Percentiles rank a stretch among this genome's conserved stretches.
Conservation (phyloP, 1,140 invertebrate species). For the Rhagoletis zephyria region DNA sequence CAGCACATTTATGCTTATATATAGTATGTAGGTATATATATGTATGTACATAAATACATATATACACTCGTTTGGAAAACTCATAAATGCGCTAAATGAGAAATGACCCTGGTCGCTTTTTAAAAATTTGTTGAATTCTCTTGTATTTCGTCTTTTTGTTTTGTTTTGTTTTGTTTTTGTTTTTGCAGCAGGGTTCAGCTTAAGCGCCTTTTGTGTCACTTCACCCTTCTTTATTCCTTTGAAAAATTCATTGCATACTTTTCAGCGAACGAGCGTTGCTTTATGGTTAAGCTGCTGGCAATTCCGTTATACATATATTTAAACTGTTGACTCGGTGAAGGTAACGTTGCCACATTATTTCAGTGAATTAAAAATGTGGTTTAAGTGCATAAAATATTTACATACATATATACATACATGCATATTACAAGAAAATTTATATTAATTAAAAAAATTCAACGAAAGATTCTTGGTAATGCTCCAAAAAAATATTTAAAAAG, state of each 20-base stretch:
- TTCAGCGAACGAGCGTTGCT: neutral
- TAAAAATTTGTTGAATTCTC: neutral
- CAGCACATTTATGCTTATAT: too few relatives aligned
- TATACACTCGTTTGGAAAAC: too few relatives aligned
- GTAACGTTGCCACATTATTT: neutral
- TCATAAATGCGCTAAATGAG: slow-evolving; percentile 17
- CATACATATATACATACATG: neutral
- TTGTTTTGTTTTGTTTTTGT: neutral
- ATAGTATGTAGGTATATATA: neutral
- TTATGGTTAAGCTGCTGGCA: neutral
- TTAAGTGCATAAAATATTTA: neutral
- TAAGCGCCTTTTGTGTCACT: neutral
- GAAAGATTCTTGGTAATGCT: too few relatives aligned
- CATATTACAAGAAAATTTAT: too few relatives aligned
- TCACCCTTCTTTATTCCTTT: neutral
- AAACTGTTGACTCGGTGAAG: neutral
- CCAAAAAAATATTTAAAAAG: too few relatives aligned
- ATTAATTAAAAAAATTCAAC: too few relatives aligned
- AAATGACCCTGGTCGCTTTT: slow-evolving; percentile 10
- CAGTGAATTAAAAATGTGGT: neutral
- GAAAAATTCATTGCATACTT: slow-evolving; percentile 7
- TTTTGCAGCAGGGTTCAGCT: neutral
- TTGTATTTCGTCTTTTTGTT: neutral
- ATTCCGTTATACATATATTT: neutral
- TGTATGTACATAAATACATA: too few relatives aligned